Evolutionary conservation across 92 coral and sea anemone species (phyloP).

Genomic region (Phenganax subtilis): DNA sequence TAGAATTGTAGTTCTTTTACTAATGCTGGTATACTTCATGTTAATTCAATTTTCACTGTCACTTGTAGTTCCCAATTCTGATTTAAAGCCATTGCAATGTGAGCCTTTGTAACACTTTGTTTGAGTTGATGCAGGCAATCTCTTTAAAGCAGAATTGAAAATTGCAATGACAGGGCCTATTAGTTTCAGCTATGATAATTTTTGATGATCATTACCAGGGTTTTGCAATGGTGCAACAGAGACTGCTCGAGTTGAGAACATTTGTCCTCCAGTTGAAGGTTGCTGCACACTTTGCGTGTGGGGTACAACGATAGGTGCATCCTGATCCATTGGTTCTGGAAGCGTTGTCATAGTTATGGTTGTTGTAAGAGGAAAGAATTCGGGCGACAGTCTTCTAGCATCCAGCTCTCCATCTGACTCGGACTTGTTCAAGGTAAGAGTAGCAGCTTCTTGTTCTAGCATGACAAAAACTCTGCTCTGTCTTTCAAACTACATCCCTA

Average conservation of each 20-base stretch:
- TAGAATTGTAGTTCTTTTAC: too few relatives aligned
- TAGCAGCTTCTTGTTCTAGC: slow-evolving; percentile 34
- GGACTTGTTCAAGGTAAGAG: slow-evolving; percentile 4
- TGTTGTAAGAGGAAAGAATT: slow-evolving; percentile 7
- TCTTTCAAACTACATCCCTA: background rate
- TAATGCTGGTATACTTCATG: too few relatives aligned
- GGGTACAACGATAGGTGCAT: background rate
- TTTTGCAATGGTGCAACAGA: background rate
- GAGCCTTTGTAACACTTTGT: too few relatives aligned
- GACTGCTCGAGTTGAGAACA: background rate
- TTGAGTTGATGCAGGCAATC: too few relatives aligned
- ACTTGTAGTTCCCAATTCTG: background rate
- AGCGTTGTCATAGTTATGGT: background rate
- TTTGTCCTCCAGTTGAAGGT: background rate
- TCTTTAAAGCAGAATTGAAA: too few relatives aligned
- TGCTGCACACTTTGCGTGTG: background rate
- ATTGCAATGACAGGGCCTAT: too few relatives aligned
- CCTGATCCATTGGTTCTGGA: slow-evolving; percentile 35
- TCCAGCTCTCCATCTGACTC: slow-evolving; percentile 30
- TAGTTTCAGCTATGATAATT: background rate
- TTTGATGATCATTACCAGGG: background rate
- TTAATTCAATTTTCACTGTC: too few relatives aligned
- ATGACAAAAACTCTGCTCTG: slow-evolving; percentile 26
- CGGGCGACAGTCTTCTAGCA: background rate
- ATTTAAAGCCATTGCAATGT: background rate